Evolutionary conservation across 2,113 vertebrate genomes (phyloP).

Genomic region (Phodopus roborovskii): DNA sequence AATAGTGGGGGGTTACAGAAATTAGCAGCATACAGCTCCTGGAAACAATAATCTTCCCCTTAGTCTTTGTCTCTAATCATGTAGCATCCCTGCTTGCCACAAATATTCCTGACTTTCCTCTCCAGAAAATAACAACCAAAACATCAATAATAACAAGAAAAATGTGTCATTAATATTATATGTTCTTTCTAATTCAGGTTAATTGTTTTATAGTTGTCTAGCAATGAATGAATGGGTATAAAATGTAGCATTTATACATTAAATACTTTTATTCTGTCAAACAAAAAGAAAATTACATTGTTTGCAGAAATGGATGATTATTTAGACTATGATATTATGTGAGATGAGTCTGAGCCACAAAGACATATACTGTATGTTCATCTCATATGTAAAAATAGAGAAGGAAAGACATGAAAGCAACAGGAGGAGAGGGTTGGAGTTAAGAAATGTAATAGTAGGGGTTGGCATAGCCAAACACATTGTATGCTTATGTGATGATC

Average conservation of each 20-base stretch:
- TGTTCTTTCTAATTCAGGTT: not conserved
- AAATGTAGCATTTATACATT: not conserved
- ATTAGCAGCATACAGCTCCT: not conserved
- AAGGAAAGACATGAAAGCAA: not conserved
- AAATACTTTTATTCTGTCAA: not conserved
- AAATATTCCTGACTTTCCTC: not conserved
- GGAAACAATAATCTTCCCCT: too few species aligned
- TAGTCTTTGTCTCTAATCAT: not conserved
- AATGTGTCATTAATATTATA: not conserved
- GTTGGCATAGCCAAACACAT: not conserved
- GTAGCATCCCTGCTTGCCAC: too few species aligned
- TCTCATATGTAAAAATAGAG: not conserved
- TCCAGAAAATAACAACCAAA: not conserved
- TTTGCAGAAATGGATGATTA: not conserved
- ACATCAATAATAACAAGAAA: not conserved
- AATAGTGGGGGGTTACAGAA: not conserved
- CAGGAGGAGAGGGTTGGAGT: not conserved
- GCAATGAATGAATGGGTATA: not conserved
- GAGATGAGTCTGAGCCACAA: not conserved
- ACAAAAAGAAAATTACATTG: not conserved
- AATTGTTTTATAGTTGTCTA: not conserved
- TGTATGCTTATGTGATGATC: not conserved
- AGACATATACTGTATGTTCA: not conserved
- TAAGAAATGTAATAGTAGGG: not conserved
- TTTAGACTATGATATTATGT: not conserved